phyloP scores from a whole-genome alignment of 1,140 invertebrate species.

The Riptortus pedestris region DNA sequence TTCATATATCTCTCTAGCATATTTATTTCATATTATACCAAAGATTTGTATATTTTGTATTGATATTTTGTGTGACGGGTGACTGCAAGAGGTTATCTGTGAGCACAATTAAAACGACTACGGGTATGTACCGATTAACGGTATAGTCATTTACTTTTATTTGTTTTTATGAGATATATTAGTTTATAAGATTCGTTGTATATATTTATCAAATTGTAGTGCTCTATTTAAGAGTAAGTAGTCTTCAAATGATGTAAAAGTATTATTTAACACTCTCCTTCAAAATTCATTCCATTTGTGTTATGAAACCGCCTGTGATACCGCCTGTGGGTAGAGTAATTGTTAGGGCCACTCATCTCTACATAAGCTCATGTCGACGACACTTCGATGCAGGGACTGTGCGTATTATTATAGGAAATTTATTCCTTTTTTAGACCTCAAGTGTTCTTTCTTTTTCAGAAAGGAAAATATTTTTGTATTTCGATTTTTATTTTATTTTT shows the following conservation, averaged over 20 bases:
- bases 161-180: conserved; percentile 20
- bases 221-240: background rate
- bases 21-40: too few relatives aligned
- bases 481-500: background rate
- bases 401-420: background rate
- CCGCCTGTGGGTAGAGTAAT: background rate
- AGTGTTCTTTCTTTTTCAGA: background rate
- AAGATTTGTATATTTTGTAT: background rate
- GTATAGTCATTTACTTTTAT: conserved; percentile 29
- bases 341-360: background rate
- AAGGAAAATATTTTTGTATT: background rate
- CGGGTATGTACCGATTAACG: conserved; percentile 32
- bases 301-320: conserved; percentile 3
- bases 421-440: background rate
- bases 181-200: conserved; percentile 11
- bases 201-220: background rate
- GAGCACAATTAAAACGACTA: conserved; percentile 27
- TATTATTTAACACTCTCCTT: background rate
- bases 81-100: background rate
- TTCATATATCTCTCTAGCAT: too few relatives aligned
- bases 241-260: background rate
- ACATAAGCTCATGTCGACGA: background rate
- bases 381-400: background rate
- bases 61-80: background rate
- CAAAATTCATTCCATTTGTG: background rate